These are phyloP conservation scores for Agonopterix alstromeriana DNA, from an alignment of 2,888 invertebrate species.

Conservation along the genomic window DNA sequence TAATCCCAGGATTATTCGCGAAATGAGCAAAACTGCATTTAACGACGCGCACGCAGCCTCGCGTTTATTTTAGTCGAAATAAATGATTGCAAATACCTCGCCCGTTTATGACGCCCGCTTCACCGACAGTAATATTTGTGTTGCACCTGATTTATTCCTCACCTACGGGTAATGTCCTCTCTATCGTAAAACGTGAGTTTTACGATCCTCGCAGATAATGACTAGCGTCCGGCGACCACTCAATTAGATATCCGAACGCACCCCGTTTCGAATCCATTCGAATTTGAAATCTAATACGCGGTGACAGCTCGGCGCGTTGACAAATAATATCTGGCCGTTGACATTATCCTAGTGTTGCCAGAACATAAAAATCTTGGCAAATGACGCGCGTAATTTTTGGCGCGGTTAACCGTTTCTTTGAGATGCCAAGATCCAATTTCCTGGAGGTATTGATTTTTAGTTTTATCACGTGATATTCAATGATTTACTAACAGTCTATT, in stretches of 20 bases:
- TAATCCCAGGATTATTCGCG: slow-evolving; percentile 58
- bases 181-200: slow-evolving; percentile 48
- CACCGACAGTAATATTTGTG: slow-evolving; percentile 58
- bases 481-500: slow-evolving; percentile 3
- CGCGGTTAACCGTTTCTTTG: slow-evolving; percentile 20
- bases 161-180: slow-evolving; percentile 27
- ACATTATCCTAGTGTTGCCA: slow-evolving; percentile 23
- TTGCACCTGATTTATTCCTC: slow-evolving; percentile 56
- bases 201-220: slow-evolving; percentile 34
- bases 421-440: slow-evolving; percentile 25
- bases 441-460: slow-evolving; percentile 13
- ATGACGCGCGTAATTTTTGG: slow-evolving; percentile 15
- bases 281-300: slow-evolving; percentile 20
- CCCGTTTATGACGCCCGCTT: slow-evolving; percentile 52
- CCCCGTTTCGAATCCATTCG: slow-evolving; percentile 12
- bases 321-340: slow-evolving; percentile 19
- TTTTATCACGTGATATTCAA: background rate
- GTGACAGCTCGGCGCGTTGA: slow-evolving; percentile 12
- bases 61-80: slow-evolving; percentile 44
- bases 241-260: slow-evolving; percentile 21
- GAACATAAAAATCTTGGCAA: slow-evolving; percentile 23
- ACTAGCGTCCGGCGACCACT: slow-evolving; percentile 10
- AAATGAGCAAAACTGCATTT: slow-evolving; percentile 58
- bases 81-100: slow-evolving; percentile 40
- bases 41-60: slow-evolving; percentile 37